Base-by-base conservation (phyloP, 2,113 vertebrate species). In the Maccullochella peelii region DNA sequence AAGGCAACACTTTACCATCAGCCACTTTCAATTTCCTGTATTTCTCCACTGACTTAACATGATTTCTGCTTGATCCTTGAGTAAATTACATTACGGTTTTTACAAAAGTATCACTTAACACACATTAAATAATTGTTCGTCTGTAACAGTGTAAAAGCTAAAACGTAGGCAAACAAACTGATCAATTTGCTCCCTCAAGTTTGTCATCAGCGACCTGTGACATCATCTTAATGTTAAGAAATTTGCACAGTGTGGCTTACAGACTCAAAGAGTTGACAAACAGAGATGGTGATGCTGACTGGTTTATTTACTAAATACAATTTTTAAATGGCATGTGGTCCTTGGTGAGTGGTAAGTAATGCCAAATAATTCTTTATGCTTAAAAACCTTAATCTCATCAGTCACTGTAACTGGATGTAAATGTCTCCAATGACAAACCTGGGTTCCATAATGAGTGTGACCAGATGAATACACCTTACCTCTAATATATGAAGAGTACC, bases 401-500 rank as follows among this genome's bases (percentile, higher is more conserved):
- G 10, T 83, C 36, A 27, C 4, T 25, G 47, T 21, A 16, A 63
- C n/a, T 49, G 1, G 40, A 70, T 49, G 59, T 58, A 40, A 30
- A 57, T 5, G 23, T 77, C n/a, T 58, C 36, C 23, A 55, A 1
- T 4, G 15, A 62, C 75, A 47, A 18, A 54, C 21, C 61, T 7
- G 6, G 18, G 5, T 49, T 18, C 8, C 7, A 12, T 10, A 6
- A 36, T 9, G 21, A 15, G 18, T 58, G 49, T 57, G 21, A 36
- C 2, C n/a, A 42, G 11, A 47, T 15, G 8, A 55, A 42, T 9
- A 3, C 3, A 15, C 7, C 55, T 63, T 66, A 97, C 97, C 97
- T 96, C 97, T 95, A 99, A 96, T 99, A 99, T 96, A 99, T 99
- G 95, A 99, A 99, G 93, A 99, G 98, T 91, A 99, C 98, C 95